Conservation (phyloP, 2,888 invertebrate species). For the Sesamia inferens region DNA sequence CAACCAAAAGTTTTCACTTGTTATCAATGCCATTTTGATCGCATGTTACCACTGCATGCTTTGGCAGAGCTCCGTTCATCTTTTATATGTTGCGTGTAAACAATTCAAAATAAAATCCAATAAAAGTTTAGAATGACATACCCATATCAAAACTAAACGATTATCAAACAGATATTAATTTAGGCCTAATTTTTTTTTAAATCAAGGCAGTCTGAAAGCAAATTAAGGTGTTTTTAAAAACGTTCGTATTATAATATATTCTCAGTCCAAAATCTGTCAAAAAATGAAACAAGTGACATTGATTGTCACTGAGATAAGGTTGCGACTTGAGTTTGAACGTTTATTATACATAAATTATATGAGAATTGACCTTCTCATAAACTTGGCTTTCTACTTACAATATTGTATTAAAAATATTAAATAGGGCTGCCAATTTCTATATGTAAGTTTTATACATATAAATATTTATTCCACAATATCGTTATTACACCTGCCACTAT, state of each 20-base stretch:
- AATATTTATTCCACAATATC: too few species aligned
- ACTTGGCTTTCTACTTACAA: background rate
- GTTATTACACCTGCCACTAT: too few species aligned
- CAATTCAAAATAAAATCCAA: background rate
- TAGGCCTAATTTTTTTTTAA: background rate
- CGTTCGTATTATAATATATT: too few species aligned
- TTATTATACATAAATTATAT: too few species aligned
- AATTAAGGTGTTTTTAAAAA: too few species aligned
- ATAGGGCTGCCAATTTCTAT: background rate
- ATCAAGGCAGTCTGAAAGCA: background rate
- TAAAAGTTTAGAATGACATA: background rate
- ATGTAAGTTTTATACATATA: too few species aligned
- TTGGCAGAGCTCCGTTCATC: background rate
- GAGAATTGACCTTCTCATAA: background rate
- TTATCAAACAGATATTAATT: conserved; percentile 1
- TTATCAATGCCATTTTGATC: conserved; percentile 5
- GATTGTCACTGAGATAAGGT: too few species aligned
- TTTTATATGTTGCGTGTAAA: background rate
- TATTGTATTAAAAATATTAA: conserved; percentile 7
- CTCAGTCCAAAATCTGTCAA: too few species aligned
- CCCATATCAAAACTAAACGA: too few species aligned
- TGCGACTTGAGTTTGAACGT: too few species aligned
- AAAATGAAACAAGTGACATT: too few species aligned
- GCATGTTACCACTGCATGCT: conserved; percentile 3
- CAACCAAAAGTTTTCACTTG: conserved; percentile 10